Evolutionary conservation across 2,113 vertebrate genomes (phyloP), one percentile per base, ranked within the genome.

Genomic region (Phyllostomus discolor): DNA sequence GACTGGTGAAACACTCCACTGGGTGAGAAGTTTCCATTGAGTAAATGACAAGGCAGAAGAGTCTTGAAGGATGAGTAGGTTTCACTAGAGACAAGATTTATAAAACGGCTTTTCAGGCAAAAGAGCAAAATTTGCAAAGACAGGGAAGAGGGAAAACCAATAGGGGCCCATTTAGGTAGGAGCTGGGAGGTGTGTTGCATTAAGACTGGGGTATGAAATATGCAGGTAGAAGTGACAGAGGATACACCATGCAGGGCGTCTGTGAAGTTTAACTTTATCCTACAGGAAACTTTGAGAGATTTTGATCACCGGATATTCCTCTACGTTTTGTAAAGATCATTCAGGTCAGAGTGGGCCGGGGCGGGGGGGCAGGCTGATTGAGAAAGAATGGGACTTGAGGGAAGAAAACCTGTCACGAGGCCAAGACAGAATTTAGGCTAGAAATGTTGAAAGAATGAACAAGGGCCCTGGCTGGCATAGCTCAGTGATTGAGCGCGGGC

Each of bases 21-120:
- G 12, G 28, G 28, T 59, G 28, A 46, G 48, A 73, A 59, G 11
- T 81, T 84, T 90, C 64, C 20, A n/a, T 2, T 43, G 59, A 95
- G 26, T 24, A 72, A 91, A 59, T 52, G 19, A 33, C 8, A 64
- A 24, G 9, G 76, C 1, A 46, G 43, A 8, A 75, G 28, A 84
- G 5, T 83, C 59, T 92, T 4, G 4, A 79, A 69, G 14, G 41
- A 78, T 72, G 22, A 48, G 20, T 10, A 70, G 38, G 1, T 70
- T 78, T 88, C 48, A 54, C 17, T 50, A 75, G 84, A 96, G 33
- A 17, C 17, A 67, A 57, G 28, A 46, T 54, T 52, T 75, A 41
- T 31, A 22, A 92, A 86, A 86, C 78, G 31, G 4, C 2, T 20
- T 80, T 94, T 86, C 35, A 93, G 76, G 43, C 35, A 75, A 73